Evolutionary conservation across 2,888 invertebrate species (phyloP), one percentile per base, ranked within the genome.

Genomic region (Mylabris sibirica): DNA sequence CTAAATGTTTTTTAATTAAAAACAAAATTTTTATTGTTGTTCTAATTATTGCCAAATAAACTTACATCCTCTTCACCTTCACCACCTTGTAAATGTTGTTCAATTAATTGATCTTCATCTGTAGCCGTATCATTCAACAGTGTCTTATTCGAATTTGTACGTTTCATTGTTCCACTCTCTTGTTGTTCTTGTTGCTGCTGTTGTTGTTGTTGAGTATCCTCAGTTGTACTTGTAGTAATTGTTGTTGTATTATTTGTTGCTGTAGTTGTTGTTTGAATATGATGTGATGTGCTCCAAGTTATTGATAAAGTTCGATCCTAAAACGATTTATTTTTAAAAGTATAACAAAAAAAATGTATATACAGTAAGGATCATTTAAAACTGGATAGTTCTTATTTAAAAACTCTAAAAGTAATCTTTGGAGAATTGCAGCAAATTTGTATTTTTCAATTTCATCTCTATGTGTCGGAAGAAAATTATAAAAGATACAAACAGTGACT

Each of bases 61-160:
- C 79, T 80, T 76, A 85, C 86, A 72, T 84, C 85, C 67, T 85
- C 85, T 64, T 85, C 85, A 20, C 84, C 85, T 63, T 84, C 86
- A 17, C 53, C 49, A 49, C 53, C 20, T 49, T 83, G 81, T 60
- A 84, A 69, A 49, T 79, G 80, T 59, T 81, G 83, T 69, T 83
- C 84, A 70, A 85, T 86, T 59, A 85, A 76, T 60, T 85, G 84
- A 68, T 86, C 86, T 70, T 85, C 85, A 38, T 84, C 85, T 6
- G 83, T 82, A n/a, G n/a, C n/a, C 71, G 30, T 30, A 6, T 86
- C 86, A 49, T 84, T 84, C 60, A 85, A 79, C 62, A 84, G 68
- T 14, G 84, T 82, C 11, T 82, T 82, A 60, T 82, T 72, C 24
- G 57, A 69, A 11, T 76, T 76, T 6, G 78, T 69, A 41, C 66